A percentile compares a stretch with the other conserved stretches of the same genome.
These are phyloP conservation scores for Hylaeus volcanicus DNA, from an alignment of 1,140 invertebrate species.

Conservation along the genomic window DNA sequence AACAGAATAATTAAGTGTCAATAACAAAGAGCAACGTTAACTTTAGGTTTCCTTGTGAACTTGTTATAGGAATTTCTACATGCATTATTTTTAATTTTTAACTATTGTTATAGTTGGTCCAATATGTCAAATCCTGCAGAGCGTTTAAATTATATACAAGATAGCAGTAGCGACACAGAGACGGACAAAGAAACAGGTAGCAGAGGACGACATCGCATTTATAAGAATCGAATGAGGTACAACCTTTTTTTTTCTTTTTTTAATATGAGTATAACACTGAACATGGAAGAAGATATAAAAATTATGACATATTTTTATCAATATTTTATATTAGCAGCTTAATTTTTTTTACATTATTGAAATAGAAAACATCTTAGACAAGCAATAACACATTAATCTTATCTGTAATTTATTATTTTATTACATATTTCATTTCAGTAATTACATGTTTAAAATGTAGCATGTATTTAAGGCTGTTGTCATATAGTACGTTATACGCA, in stretches of 20 bases:
- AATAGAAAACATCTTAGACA: constrained; percentile 8
- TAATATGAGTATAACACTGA: constrained; percentile 14
- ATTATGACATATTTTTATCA: constrained; percentile 6
- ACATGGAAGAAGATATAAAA: constrained; percentile 1
- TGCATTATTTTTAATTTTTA: background rate
- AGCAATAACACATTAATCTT: background rate
- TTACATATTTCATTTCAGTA: constrained; percentile 29
- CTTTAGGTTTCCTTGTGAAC: background rate
- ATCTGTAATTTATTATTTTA: constrained; percentile 24
- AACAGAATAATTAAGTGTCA: background rate
- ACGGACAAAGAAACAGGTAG: constrained; percentile 84
- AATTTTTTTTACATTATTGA: constrained; percentile 18
- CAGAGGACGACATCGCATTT: constrained; percentile 82
- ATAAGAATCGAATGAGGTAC: constrained; percentile 85
- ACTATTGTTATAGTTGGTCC: constrained; percentile 68
- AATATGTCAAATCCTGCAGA: constrained; percentile 80
- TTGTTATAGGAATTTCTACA: background rate
- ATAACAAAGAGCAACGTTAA: background rate
- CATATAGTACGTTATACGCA: constrained; percentile 51
- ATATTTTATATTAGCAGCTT: constrained; percentile 24
- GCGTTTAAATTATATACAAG: constrained; percentile 81
- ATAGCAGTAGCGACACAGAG: constrained; percentile 87
- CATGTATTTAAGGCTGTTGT: constrained; percentile 52
- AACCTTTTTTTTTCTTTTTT: background rate
- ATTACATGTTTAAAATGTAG: constrained; percentile 44